Percentiles rank a stretch among this genome's conserved stretches.
phyloP scores from a whole-genome alignment of 2,888 invertebrate genomes.

The Mallateleia sp. region DNA sequence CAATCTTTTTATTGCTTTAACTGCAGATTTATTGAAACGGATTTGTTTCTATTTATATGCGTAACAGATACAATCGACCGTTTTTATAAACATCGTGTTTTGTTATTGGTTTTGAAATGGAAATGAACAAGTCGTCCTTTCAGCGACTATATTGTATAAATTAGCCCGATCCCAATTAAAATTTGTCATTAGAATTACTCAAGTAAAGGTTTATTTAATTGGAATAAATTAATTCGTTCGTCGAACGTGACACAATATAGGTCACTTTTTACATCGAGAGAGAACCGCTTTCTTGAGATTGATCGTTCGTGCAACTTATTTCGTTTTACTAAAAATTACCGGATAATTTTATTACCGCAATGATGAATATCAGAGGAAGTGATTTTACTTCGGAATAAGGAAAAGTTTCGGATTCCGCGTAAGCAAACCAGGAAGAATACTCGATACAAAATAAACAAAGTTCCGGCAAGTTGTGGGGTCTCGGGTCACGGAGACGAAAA shows the following conservation, averaged over 20 bases:
- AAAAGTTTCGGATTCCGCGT: slow-evolving; percentile 4
- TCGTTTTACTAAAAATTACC: background rate
- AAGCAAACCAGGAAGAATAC: background rate
- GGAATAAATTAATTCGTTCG: background rate
- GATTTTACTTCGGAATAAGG: background rate
- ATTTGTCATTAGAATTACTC: too few relatives aligned
- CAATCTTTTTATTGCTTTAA: too few relatives aligned
- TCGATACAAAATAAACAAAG: background rate
- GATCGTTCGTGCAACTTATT: background rate
- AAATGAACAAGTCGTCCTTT: too few relatives aligned
- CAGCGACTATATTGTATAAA: too few relatives aligned
- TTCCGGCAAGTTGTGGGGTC: background rate
- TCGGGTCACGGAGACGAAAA: background rate
- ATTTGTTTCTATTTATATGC: too few relatives aligned
- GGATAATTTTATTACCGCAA: background rate
- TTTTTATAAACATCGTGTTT: too few relatives aligned
- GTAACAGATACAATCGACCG: too few relatives aligned
- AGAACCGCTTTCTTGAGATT: background rate
- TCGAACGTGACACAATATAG: background rate
- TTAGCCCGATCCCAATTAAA: too few relatives aligned
- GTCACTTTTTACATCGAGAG: background rate
- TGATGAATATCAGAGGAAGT: background rate
- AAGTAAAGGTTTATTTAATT: background rate
- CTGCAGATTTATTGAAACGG: too few relatives aligned
- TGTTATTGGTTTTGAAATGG: too few relatives aligned